phyloP scores from a whole-genome alignment of 2,113 vertebrate genomes.

The Sinocyclocheilus rhinocerous region DNA sequence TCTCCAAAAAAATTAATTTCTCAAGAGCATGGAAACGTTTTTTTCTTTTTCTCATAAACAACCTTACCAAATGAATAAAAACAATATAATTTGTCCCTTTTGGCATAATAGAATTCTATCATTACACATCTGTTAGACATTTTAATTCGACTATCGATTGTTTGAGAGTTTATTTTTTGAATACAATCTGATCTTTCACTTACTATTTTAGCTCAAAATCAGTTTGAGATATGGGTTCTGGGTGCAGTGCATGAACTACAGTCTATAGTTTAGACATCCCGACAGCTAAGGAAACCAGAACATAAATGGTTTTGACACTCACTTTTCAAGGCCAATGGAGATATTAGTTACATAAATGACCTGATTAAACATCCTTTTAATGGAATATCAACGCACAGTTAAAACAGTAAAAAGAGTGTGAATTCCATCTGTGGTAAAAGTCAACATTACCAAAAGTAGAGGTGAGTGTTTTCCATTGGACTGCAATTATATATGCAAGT shows the following conservation, averaged over 20 bases:
- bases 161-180: not conserved
- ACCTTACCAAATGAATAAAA: not conserved
- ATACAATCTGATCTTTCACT: not conserved
- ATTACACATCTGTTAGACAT: not conserved
- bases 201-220: not conserved
- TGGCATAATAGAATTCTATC: not conserved
- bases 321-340: not conserved
- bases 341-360: not conserved
- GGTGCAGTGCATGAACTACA: not conserved
- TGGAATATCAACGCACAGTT: not conserved
- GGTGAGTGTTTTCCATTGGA: not conserved
- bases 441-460: not conserved
- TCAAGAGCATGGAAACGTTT: not conserved
- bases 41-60: not conserved
- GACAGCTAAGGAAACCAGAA: not conserved
- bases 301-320: not conserved
- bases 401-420: not conserved
- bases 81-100: not conserved
- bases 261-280: not conserved
- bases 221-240: not conserved
- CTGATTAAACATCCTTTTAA: not conserved
- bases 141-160: not conserved
- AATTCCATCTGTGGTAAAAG: not conserved
- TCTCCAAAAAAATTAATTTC: not conserved
- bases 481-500: not conserved